phyloP scores from a whole-genome alignment of 2,888 invertebrate genomes.

The Fragum sueziense region DNA sequence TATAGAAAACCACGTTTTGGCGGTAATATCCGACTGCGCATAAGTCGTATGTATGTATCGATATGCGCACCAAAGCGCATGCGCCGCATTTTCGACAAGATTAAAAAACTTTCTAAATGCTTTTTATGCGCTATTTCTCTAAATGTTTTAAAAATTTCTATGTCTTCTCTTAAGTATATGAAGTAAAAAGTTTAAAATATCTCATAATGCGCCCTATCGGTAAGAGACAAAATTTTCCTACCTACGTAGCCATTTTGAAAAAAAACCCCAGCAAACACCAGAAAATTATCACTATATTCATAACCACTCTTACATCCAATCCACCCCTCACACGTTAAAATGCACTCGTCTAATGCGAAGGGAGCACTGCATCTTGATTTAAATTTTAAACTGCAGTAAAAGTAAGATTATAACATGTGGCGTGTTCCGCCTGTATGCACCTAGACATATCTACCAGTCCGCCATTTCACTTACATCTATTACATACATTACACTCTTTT shows the following conservation, averaged over 20 bases:
- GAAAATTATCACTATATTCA: slow-evolving; percentile 1
- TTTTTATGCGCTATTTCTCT: not conserved
- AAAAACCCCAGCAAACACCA: not conserved
- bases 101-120: not conserved
- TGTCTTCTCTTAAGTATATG: not conserved
- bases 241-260: not conserved
- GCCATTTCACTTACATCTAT: slow-evolving; percentile 22
- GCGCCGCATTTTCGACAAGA: slow-evolving; percentile 41
- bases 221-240: not conserved
- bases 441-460: slow-evolving; percentile 22
- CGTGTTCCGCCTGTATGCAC: slow-evolving; percentile 26
- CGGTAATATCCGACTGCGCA: slow-evolving; percentile 55
- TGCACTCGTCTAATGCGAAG: not conserved
- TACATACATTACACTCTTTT: slow-evolving; percentile 12
- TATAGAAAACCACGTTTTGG: slow-evolving; percentile 53
- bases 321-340: not conserved
- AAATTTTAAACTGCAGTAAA: not conserved
- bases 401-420: not conserved
- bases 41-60: slow-evolving; percentile 57
- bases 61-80: slow-evolving; percentile 54
- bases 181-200: not conserved
- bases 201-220: not conserved
- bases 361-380: not conserved
- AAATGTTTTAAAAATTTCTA: not conserved
- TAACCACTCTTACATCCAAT: not conserved